Evolutionary conservation across 2,797 vertebrate species (phyloP), one percentile per base, ranked within the genome.

Genomic region (Delichon dasypus): DNA sequence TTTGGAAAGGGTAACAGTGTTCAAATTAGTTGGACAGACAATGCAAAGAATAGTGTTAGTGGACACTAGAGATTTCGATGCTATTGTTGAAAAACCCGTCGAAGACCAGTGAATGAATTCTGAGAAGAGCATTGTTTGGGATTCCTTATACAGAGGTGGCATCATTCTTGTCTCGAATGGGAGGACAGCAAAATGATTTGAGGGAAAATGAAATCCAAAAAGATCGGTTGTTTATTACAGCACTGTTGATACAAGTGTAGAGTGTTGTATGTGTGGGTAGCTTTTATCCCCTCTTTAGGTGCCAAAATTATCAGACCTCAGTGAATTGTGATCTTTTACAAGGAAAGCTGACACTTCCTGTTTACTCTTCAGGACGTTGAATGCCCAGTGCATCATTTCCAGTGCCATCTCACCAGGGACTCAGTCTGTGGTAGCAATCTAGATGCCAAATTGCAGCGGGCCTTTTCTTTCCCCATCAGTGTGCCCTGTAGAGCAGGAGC

Each of bases 1-100:
- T 97, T 91, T 99, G 96, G 99, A 99, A 95, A 98, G 97, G 71
- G 99, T 99, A 97, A 98, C 97, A 29, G 21, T 91, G 64, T 94
- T 90, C 77, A 79, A 89, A 95, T 95, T 91, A 94, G 47, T 80
- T 89, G 73, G 27, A 85, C 87, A 77, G 94, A 94, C 80, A 94
- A 72, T 94, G 67, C 54, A 44, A 79, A 93, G 57, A 93, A 84
- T 72, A 94, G 48, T 57, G n/a, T 76, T 92, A 90, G 70, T 95
- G 90, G 94, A 95, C 96, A 84, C 50, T 45, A 76, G 85, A 83
- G 85, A 81, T 71, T 93, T 68, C 79, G 23, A 86, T 91, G 71
- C 87, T 81, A 0, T 89, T 95, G 26, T 92, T 93, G 73, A 90
- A 81, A 88, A 90, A 80, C 53, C 18, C 90, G 55, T 85, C 42